Percentiles rank a stretch among this genome's conserved stretches.
These are phyloP conservation scores for Noctua janthina DNA, from an alignment of 2,888 invertebrate species.

Conservation along the genomic window DNA sequence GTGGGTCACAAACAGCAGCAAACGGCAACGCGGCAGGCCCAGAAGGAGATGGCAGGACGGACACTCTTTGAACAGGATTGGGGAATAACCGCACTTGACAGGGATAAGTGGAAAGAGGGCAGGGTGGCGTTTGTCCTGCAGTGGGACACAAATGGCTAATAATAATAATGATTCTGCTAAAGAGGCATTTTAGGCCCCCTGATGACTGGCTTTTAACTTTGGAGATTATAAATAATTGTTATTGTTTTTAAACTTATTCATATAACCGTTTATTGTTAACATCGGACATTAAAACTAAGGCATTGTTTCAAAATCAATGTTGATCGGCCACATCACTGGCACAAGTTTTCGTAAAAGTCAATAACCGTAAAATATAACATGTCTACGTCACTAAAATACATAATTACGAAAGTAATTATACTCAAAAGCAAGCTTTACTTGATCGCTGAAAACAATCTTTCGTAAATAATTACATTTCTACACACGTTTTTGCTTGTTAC, in stretches of 20 bases:
- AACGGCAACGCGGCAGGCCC: no score
- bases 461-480: conserved; percentile 24
- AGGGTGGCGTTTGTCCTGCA: no score
- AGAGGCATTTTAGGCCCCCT: neutral
- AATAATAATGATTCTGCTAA: neutral
- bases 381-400: neutral
- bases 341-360: conserved; percentile 7
- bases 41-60: no score
- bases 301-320: conserved; percentile 28
- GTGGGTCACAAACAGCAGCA: no score
- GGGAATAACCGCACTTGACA: no score
- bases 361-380: neutral
- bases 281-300: neutral
- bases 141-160: no score
- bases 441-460: conserved; percentile 1
- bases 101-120: no score
- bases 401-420: conserved; percentile 18
- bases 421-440: neutral
- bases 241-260: conserved; percentile 8
- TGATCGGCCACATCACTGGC: neutral
- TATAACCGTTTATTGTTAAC: neutral
- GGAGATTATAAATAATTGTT: neutral
- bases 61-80: no score
- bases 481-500: conserved; percentile 26
- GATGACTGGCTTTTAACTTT: neutral